phyloP scores from a whole-genome alignment of 2,888 invertebrate species.

The Eubasilissa splendida region DNA sequence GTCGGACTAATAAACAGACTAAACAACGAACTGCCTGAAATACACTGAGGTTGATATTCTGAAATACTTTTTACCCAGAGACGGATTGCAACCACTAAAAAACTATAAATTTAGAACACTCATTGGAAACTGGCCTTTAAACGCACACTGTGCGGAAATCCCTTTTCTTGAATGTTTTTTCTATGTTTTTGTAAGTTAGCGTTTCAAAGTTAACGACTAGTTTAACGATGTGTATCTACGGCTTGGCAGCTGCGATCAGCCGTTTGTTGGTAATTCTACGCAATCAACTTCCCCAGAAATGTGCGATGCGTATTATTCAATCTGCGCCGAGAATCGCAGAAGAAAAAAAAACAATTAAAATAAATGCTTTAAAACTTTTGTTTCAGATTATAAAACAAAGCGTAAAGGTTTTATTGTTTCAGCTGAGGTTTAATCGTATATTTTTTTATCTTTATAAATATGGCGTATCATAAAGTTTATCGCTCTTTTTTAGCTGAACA shows the following conservation, averaged over 20 bases:
- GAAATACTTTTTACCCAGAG: neutral
- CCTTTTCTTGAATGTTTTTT: neutral
- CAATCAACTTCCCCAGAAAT: constrained; percentile 32
- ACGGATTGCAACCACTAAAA: neutral
- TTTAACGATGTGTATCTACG: constrained; percentile 39
- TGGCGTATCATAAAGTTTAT: no score
- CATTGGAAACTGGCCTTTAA: neutral
- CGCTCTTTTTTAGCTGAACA: no score
- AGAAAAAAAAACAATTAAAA: constrained; percentile 26
- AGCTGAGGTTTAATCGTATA: no score
- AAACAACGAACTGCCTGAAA: no score
- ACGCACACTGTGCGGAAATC: constrained; percentile 1
- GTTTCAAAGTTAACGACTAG: constrained; percentile 26
- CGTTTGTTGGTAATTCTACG: constrained; percentile 35
- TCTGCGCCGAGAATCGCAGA: neutral
- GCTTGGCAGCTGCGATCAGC: constrained; percentile 47
- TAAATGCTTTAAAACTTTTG: neutral
- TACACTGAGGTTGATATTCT: no score
- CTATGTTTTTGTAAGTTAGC: neutral
- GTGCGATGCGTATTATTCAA: constrained; percentile 12
- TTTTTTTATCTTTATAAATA: no score
- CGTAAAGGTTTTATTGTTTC: no score
- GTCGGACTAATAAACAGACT: no score
- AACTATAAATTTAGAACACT: neutral
- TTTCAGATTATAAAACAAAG: neutral